Evolutionary conservation across 2,113 vertebrate species (phyloP), one percentile per base, ranked within the genome.

Genomic region (Xenus cinereus): DNA sequence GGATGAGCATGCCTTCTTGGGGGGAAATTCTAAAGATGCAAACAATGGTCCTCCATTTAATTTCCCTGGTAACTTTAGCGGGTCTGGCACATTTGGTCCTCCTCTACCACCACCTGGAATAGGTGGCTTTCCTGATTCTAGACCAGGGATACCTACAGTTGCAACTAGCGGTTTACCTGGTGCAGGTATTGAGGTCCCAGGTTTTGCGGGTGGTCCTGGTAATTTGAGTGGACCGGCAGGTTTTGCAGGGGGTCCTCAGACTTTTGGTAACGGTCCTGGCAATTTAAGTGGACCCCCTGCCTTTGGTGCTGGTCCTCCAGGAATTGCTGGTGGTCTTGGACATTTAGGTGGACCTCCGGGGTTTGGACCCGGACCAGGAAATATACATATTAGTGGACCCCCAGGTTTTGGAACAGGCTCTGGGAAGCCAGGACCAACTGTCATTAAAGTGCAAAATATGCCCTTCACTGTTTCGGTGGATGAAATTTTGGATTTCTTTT

Each of bases 401-500:
- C 98, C 99, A 67, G 97, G 99, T 54, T 98, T 99, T 98, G 98
- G 83, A 76, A 97, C 98, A 85, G 98, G 98, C 84, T 96, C 99
- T 94, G 98, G 98, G 87, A 99, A 99, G 93, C 98, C 99, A 62
- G 98, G 98, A n/a, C 99, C 99, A 39, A 99, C 98, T 50, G 98
- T 99, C 84, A 99, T 99, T 87, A 99, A 99, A 98, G 99, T 99
- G 69, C 99, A 99, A 92, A 99, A 99, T 96, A 99, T 99, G 99
- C 99, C 99, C 35, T 99, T 99, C 94, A 99, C 99, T 66, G 99
- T 99, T 76, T 99, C 99, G 6, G 99, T 99, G 81, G 99, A 99
- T 97, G 99, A 99, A 97, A 99, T 99, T 93, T 98, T 99, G 97
- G 99, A 99, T 99, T 99, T 99, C 97, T 99, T 99, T 97, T 99